Evolutionary conservation across 2,888 invertebrate genomes (phyloP).

Genomic region (Coremacera marginata): DNA sequence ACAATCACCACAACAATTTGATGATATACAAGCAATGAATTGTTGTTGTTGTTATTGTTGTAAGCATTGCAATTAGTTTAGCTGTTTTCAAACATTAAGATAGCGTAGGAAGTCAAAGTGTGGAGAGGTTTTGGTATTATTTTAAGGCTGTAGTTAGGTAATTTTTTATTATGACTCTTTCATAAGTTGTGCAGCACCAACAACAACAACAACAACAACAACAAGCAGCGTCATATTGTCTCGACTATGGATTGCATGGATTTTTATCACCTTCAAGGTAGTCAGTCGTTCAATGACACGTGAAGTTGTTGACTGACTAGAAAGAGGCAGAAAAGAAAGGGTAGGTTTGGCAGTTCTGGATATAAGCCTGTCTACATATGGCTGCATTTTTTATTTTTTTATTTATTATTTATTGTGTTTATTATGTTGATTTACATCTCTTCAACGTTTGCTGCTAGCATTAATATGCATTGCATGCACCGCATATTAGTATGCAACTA

Average conservation of each 20-base stretch:
- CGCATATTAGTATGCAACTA: not conserved
- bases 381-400: not conserved
- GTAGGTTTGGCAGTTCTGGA: too few species aligned
- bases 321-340: too few species aligned
- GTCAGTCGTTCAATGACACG: conserved; percentile 13
- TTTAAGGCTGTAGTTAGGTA: not conserved
- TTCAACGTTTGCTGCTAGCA: not conserved
- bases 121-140: too few species aligned
- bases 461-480: conserved; percentile 7
- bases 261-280: conserved; percentile 1
- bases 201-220: not conserved
- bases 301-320: not conserved
- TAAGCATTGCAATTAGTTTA: not conserved
- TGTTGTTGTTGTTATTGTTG: too few species aligned
- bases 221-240: conserved; percentile 6
- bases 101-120: not conserved
- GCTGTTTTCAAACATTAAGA: not conserved
- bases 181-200: too few species aligned
- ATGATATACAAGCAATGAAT: not conserved
- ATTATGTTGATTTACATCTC: not conserved
- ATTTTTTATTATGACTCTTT: not conserved
- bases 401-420: too few species aligned
- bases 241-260: not conserved
- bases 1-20: not conserved
- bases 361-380: not conserved